Evolutionary conservation across 2,888 invertebrate genomes (phyloP).

Genomic region (Thereva unica): DNA sequence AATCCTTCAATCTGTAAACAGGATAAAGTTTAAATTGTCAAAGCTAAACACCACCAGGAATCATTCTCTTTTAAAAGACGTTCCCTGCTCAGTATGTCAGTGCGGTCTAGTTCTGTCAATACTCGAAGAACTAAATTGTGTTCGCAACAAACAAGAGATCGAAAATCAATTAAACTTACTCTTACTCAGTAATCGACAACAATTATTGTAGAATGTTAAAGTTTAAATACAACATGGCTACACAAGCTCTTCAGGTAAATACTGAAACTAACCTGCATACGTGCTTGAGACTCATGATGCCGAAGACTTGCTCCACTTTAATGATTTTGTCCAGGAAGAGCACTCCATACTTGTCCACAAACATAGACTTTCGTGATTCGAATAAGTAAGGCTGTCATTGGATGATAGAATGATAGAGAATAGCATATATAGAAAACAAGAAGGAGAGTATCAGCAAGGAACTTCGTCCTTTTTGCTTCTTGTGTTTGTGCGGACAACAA

Average conservation of each 20-base stretch:
- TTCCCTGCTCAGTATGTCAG: too few species aligned
- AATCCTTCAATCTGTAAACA: too few species aligned
- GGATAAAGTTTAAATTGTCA: too few species aligned
- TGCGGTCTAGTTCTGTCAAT: too few species aligned
- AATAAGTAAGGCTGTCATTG: conserved; percentile 50
- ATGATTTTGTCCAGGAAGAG: conserved; percentile 55
- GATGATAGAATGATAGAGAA: conserved; percentile 49
- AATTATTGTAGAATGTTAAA: too few species aligned
- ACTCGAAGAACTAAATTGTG: too few species aligned
- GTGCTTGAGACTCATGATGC: conserved; percentile 70
- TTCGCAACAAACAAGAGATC: too few species aligned
- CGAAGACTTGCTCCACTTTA: conserved; percentile 54
- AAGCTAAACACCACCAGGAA: too few species aligned
- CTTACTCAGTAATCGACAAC: too few species aligned
- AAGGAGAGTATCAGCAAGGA: background rate
- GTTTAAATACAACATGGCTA: too few species aligned
- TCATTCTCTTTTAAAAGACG: too few species aligned
- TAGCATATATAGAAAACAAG: conserved; percentile 46
- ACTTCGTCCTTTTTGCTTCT: conserved; percentile 3
- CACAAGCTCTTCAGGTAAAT: background rate
- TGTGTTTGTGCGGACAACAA: background rate
- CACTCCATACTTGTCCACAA: conserved; percentile 53
- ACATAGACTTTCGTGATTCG: conserved; percentile 51
- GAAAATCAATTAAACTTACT: too few species aligned
- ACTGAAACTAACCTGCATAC: conserved; percentile 62